Evolutionary conservation across 2,888 invertebrate genomes (phyloP).

Genomic region (Rhorus exstirpatorius): DNA sequence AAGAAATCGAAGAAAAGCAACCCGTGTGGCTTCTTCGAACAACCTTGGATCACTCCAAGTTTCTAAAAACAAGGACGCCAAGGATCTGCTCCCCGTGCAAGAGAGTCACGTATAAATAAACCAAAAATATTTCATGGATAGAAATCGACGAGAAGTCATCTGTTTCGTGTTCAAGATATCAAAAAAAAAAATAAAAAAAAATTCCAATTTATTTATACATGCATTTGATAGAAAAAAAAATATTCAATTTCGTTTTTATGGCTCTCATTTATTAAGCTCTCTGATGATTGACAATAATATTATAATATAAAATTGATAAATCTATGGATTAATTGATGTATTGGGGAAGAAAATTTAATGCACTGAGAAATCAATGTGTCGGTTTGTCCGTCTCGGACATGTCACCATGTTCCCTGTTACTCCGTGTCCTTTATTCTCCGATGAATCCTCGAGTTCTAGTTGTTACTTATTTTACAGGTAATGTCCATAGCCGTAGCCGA

Average conservation of each 20-base stretch:
- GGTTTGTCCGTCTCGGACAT: conserved; percentile 39
- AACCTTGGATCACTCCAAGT: conserved; percentile 57
- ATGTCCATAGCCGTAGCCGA: conserved; percentile 77
- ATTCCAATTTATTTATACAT: no score
- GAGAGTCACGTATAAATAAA: neutral
- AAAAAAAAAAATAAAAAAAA: conserved; percentile 1
- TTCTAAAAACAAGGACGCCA: conserved; percentile 66
- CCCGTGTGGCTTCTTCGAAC: neutral
- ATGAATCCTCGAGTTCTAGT: conserved; percentile 45
- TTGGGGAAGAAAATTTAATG: conserved; percentile 41
- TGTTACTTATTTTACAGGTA: conserved; percentile 49
- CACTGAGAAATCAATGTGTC: conserved; percentile 47
- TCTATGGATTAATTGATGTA: conserved; percentile 39
- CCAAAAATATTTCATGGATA: neutral
- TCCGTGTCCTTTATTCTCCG: conserved; percentile 41
- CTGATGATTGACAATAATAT: conserved; percentile 51
- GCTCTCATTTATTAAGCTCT: conserved; percentile 57
- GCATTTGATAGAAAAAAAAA: neutral
- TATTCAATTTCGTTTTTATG: conserved; percentile 29
- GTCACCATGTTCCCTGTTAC: conserved; percentile 31
- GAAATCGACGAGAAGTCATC: neutral
- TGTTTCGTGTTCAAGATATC: neutral
- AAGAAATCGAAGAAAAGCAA: conserved; percentile 13
- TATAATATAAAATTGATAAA: conserved; percentile 51
- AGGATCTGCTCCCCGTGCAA: conserved; percentile 40